phyloP scores from a whole-genome alignment of 2,797 vertebrate species.

The Crax fasciolata region DNA sequence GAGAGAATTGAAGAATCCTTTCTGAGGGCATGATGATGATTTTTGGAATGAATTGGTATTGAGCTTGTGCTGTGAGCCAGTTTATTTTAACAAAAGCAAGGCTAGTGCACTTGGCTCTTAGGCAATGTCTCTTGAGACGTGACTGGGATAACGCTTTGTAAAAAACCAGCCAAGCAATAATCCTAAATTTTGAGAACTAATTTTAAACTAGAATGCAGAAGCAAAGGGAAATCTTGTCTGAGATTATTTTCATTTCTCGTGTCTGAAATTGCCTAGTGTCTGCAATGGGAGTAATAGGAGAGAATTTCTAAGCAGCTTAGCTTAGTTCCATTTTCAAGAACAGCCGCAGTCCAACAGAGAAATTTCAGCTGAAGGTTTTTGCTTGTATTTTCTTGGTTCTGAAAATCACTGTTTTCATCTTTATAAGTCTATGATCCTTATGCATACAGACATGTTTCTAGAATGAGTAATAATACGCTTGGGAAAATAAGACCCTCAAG shows the following conservation, averaged over 20 bases:
- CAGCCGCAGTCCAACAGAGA: background rate
- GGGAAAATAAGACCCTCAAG: conserved; percentile 29
- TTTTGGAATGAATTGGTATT: background rate
- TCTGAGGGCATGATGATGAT: background rate
- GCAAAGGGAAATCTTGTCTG: background rate
- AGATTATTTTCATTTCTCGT: conserved; percentile 6
- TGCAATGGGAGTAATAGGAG: background rate
- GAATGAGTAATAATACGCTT: conserved; percentile 15
- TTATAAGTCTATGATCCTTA: background rate
- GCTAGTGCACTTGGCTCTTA: background rate
- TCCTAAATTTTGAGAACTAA: conserved; percentile 34
- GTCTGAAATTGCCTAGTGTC: conserved; percentile 3
- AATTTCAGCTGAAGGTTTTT: background rate
- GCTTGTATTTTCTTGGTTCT: background rate
- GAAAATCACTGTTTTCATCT: background rate
- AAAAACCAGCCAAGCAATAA: background rate
- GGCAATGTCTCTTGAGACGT: background rate
- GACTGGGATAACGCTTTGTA: background rate
- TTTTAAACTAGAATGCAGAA: conserved; percentile 50
- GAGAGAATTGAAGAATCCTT: background rate
- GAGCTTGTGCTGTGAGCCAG: background rate
- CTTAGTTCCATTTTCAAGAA: conserved; percentile 9
- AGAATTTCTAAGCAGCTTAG: background rate
- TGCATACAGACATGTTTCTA: background rate
- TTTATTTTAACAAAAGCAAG: conserved; percentile 19